Evolutionary conservation across 35 echinoderm and acorn worm species (phyloP).

Genomic region (Ophiothrix spiculata): DNA sequence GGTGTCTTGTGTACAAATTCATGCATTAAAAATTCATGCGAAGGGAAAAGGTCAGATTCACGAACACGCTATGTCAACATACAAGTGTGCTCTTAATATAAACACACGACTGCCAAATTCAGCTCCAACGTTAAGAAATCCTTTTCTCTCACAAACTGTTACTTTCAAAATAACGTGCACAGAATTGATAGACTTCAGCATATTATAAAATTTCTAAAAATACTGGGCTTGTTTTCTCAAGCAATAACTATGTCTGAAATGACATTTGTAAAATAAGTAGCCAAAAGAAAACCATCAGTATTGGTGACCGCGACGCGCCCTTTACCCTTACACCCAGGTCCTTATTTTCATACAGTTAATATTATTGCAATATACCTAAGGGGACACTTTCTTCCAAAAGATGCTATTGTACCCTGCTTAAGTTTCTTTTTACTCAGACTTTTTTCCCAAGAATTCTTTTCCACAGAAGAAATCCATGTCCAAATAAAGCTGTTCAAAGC

Average conservation of each 20-base stretch:
- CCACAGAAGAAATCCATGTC: too few relatives aligned
- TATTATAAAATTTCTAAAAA: too few relatives aligned
- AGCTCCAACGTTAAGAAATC: background rate
- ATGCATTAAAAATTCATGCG: conserved; percentile 6
- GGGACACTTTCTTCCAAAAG: background rate
- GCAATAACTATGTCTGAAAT: too few relatives aligned
- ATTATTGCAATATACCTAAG: conserved; percentile 4
- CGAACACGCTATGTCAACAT: background rate
- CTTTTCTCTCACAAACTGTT: too few relatives aligned
- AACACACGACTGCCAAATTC: background rate
- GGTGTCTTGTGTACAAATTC: background rate
- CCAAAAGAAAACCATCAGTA: too few relatives aligned
- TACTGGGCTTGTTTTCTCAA: too few relatives aligned
- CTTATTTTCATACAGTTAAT: background rate
- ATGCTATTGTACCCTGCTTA: conserved; percentile 1
- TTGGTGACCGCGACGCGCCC: background rate
- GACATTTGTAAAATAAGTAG: too few relatives aligned
- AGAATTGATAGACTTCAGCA: too few relatives aligned
- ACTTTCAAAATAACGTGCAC: too few relatives aligned
- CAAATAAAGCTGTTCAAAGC: too few relatives aligned
- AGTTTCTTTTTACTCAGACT: background rate
- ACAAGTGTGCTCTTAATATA: background rate
- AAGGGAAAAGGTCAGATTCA: background rate
- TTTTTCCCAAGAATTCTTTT: conserved; percentile 10
- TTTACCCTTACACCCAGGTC: conserved; percentile 3